A percentile compares a stretch with the other conserved stretches of the same genome.
phyloP scores from a whole-genome alignment of 2,113 vertebrate species.

The Pica pica region DNA sequence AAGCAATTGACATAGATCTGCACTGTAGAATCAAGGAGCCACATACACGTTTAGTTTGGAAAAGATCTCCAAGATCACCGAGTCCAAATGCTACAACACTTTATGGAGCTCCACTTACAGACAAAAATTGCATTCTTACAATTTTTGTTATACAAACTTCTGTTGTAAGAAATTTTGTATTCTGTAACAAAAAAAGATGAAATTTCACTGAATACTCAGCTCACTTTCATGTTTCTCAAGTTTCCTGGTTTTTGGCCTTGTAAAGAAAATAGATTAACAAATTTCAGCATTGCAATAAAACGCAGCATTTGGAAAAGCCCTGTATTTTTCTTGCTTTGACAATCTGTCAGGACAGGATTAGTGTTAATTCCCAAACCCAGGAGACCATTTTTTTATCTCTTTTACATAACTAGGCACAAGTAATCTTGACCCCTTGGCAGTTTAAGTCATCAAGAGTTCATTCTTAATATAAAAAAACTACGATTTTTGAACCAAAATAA shows the following conservation, averaged over 20 bases:
- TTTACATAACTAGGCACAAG: slow-evolving; percentile 14
- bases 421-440: background rate
- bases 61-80: background rate
- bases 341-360: slow-evolving; percentile 27
- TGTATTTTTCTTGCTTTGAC: background rate
- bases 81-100: background rate
- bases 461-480: background rate
- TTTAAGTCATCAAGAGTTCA: background rate
- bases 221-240: slow-evolving; percentile 3
- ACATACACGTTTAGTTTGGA: background rate
- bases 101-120: background rate
- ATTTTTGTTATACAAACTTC: background rate
- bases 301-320: background rate
- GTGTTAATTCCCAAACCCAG: background rate
- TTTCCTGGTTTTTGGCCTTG: background rate
- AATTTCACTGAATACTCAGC: slow-evolving; percentile 1
- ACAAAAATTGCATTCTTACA: background rate
- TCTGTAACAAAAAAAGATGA: background rate
- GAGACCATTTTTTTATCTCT: background rate
- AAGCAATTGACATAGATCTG: background rate
- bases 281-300: background rate
- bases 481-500: background rate
- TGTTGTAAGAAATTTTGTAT: background rate
- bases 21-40: background rate
- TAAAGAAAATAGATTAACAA: background rate